These are phyloP conservation scores for Umimayanthus chanpuru DNA, from an alignment of 92 coral and sea anemone genomes.

Conservation along the genomic window DNA sequence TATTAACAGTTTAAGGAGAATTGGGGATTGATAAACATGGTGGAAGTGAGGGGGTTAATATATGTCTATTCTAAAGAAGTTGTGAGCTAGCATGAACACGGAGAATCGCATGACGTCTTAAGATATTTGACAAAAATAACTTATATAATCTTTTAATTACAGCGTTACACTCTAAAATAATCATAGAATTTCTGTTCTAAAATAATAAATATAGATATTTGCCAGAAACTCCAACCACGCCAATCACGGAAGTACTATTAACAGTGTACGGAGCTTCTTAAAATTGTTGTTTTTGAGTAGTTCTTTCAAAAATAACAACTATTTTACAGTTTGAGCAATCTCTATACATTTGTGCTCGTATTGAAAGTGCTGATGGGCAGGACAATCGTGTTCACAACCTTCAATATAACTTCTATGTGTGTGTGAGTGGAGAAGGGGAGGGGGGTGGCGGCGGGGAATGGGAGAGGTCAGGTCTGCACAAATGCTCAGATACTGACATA, in stretches of 20 bases:
- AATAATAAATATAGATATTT: conserved; percentile 35
- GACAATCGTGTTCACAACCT: no score
- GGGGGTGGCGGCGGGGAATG: neutral
- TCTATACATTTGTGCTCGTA: neutral
- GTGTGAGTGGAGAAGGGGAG: neutral
- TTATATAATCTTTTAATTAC: conserved; percentile 18
- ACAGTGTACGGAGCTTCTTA: neutral
- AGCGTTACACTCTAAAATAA: conserved; percentile 30
- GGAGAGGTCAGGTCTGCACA: neutral
- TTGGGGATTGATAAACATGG: no score
- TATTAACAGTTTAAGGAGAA: no score
- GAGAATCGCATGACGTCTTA: neutral
- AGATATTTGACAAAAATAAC: conserved; percentile 26
- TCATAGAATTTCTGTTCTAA: conserved; percentile 29
- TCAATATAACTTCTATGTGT: neutral
- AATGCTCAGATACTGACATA: neutral
- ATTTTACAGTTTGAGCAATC: neutral
- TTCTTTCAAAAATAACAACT: neutral
- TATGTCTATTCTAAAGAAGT: no score
- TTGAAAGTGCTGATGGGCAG: neutral
- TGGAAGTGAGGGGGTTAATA: no score
- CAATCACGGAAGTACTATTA: neutral
- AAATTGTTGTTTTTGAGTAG: neutral
- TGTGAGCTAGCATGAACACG: neutral
- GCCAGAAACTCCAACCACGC: neutral